Conservation (phyloP, 2,888 invertebrate genomes). For the Polydrusus cervinus region DNA sequence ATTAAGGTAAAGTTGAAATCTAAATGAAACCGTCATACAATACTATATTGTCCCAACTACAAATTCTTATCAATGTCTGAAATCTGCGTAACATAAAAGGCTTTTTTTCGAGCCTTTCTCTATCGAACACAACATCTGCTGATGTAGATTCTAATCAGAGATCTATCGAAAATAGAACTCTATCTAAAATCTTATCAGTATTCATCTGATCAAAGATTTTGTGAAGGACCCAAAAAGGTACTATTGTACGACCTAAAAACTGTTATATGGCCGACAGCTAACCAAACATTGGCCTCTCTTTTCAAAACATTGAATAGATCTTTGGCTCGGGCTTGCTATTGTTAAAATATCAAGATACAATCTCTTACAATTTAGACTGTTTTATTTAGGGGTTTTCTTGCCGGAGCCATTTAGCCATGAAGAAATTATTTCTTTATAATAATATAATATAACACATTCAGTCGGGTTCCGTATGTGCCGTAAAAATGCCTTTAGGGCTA, state of each 20-base stretch:
- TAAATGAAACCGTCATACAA: conserved; percentile 27
- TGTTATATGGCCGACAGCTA: conserved; percentile 74
- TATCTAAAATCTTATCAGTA: conserved; percentile 66
- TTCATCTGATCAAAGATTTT: conserved; percentile 61
- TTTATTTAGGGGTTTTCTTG: conserved; percentile 67
- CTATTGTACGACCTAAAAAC: conserved; percentile 63
- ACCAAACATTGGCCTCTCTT: conserved; percentile 80
- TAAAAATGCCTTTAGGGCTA: conserved; percentile 59
- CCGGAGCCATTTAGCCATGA: conserved; percentile 70
- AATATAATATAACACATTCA: conserved; percentile 71
- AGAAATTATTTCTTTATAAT: conserved; percentile 72
- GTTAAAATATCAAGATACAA: conserved; percentile 68
- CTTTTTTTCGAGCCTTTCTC: conserved; percentile 56
- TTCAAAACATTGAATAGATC: conserved; percentile 70
- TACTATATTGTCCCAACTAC: conserved; percentile 23
- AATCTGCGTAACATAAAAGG: conserved; percentile 40
- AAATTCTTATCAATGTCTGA: conserved; percentile 46
- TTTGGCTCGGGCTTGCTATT: conserved; percentile 68
- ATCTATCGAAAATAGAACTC: conserved; percentile 56
- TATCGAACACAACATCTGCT: conserved; percentile 53
- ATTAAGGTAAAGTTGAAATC: conserved; percentile 9
- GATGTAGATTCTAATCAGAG: conserved; percentile 55
- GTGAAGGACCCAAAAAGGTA: conserved; percentile 58
- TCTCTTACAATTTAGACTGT: conserved; percentile 67
- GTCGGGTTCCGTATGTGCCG: conserved; percentile 57